Evolutionary conservation across 2,797 vertebrate genomes (phyloP).

Genomic region (Tragelaphus eurycerus): DNA sequence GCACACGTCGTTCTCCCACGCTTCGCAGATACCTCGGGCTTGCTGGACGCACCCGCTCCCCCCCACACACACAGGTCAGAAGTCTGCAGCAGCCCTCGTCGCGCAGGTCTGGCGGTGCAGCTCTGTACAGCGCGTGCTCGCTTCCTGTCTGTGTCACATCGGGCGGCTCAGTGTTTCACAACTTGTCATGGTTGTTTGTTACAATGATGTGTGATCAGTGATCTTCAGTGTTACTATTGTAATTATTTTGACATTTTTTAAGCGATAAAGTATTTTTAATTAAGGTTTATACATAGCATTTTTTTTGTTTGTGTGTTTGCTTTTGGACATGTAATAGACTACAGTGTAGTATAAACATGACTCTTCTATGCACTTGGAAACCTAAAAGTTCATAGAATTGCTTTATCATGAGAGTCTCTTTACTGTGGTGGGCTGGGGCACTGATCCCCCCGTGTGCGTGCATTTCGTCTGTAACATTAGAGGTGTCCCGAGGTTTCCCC

Average conservation of each 20-base stretch:
- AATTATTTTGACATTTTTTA: not conserved
- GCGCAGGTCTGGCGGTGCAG: rapidly evolving
- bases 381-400: not conserved
- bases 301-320: not conserved
- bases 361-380: not conserved
- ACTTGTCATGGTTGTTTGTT: rapidly evolving
- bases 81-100: not conserved
- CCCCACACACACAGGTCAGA: no score
- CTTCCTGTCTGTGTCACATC: not conserved
- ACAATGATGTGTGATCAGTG: not conserved
- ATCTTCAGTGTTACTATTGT: not conserved
- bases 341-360: not conserved
- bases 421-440: not conserved
- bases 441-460: not conserved
- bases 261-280: not conserved
- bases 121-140: not conserved
- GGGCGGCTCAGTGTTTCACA: not conserved
- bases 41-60: rapidly evolving
- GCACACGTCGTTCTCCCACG: rapidly evolving
- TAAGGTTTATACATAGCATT: not conserved
- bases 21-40: not conserved
- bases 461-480: not conserved
- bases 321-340: not conserved
- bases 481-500: not conserved
- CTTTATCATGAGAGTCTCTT: not conserved